Evolutionary conservation across 1,140 invertebrate species (phyloP), one percentile per base, ranked within the genome.

Genomic region (Melipona quadrifasciata): DNA sequence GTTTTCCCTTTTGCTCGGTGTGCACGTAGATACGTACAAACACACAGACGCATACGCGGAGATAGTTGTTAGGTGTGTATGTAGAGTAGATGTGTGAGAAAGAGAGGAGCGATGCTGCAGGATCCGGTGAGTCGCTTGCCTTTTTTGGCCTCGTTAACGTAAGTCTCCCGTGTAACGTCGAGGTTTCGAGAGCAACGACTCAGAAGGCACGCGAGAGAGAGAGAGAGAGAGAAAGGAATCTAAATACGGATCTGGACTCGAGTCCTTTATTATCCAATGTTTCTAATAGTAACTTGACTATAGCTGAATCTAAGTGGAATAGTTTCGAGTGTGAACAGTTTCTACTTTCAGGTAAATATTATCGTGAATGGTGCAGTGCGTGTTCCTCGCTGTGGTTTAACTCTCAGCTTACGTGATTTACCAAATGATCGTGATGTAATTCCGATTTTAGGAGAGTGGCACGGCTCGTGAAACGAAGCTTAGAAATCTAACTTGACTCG

Each of bases 101-200:
- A 24, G 24, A 12, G 21, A 55, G 47, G 34, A 57, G 24, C 61
- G 65, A 65, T 79, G 39, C 47, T n/a, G 21, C n/a, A 6, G 80
- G 39, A 76, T 6, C 16, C 58, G 85, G 85, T 89, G 80, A 89
- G 87, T 89, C 39, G 34, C 57, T 6, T 57, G 2, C 75, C 72
- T 51, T n/a, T n/a, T 83, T 51, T 61, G 16, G 58, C 67, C 70
- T 27, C 39, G 53, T 82, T 71, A 51, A n/a, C n/a, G n/a, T n/a
- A n/a, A 65, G n/a, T 51, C 65, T 16, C 27, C 21, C 16, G 34
- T 55, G 65, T 78, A 79, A 78, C 73, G 72, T 85, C 58, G 71
- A 55, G 70, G 65, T 65, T 72, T 16, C 31, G 84, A 34, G 72
- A 70, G 67, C 14, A 72, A 47, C 39, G 55, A 73, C 14, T 81